phyloP scores from a whole-genome alignment of 2,113 vertebrate species.

The Ailuropoda melanoleuca region DNA sequence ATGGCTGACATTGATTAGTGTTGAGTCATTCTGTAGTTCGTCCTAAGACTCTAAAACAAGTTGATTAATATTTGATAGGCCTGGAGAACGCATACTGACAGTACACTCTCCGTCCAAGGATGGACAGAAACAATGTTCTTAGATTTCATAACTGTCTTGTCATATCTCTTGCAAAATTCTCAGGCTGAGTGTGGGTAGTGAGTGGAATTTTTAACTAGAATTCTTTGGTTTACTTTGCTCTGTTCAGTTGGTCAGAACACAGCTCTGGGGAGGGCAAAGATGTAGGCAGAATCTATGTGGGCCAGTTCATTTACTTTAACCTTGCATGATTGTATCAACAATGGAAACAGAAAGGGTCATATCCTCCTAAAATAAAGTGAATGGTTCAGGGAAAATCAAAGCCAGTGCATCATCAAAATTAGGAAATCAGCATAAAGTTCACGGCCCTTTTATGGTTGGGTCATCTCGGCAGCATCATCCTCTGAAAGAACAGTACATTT shows the following conservation, averaged over 20 bases:
- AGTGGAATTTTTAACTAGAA: background rate
- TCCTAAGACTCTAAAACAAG: background rate
- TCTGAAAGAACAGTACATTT: background rate
- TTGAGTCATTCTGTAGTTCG: background rate
- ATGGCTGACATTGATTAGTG: background rate
- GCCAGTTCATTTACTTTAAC: slow-evolving; percentile 48
- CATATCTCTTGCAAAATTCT: background rate
- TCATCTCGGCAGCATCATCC: slow-evolving; percentile 13
- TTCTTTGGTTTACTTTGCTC: slow-evolving; percentile 7
- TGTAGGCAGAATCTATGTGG: background rate
- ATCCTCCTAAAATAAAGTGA: slow-evolving; percentile 12
- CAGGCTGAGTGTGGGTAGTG: background rate
- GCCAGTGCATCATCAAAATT: background rate
- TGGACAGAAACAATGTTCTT: background rate
- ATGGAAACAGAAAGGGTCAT: background rate
- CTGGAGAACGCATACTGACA: background rate
- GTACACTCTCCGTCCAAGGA: background rate
- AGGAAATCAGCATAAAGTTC: slow-evolving; percentile 41
- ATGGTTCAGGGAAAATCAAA: background rate
- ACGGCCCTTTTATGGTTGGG: background rate
- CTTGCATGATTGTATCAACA: slow-evolving; percentile 48
- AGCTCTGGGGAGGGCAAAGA: background rate
- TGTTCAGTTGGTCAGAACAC: background rate
- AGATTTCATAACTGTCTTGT: background rate
- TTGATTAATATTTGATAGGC: background rate